These are phyloP conservation scores for Drosophila nr. fundita DNA, from an alignment of 2,888 invertebrate genomes.

Conservation along the genomic window DNA sequence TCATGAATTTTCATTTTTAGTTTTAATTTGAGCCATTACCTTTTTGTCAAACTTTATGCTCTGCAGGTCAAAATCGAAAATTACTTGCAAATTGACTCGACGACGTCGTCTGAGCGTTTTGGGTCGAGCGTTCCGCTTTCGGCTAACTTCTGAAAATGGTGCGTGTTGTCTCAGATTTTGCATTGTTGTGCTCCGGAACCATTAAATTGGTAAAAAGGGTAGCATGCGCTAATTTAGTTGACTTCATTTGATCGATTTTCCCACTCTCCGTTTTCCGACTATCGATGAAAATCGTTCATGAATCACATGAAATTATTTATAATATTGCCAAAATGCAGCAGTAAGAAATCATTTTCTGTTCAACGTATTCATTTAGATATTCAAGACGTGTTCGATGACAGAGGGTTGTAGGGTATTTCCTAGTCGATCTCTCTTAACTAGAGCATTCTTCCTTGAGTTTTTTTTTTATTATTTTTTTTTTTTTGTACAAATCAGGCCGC, in stretches of 20 bases:
- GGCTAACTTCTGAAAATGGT: slow-evolving; percentile 44
- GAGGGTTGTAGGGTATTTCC: neutral
- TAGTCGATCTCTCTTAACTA: neutral
- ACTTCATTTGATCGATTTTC: neutral
- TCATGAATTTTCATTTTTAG: neutral
- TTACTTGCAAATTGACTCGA: slow-evolving; percentile 37
- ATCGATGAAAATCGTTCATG: neutral
- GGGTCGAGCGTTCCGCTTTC: slow-evolving; percentile 37
- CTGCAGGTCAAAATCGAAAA: slow-evolving; percentile 11
- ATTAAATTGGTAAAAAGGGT: neutral
- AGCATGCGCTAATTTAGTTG: neutral
- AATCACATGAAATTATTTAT: neutral
- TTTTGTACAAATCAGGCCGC: slow-evolving; percentile 40
- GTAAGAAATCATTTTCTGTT: neutral
- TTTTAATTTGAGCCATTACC: neutral
- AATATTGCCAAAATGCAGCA: neutral
- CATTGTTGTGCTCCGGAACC: neutral
- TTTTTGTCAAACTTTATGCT: neutral
- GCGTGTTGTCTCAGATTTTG: slow-evolving; percentile 49
- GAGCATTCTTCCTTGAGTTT: neutral
- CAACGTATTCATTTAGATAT: neutral
- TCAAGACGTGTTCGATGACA: neutral
- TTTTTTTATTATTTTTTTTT: neutral
- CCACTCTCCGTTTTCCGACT: neutral
- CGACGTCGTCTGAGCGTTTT: slow-evolving; percentile 32